Conservation (phyloP, 2,797 vertebrate genomes). For the Coregonus ussuriensis region DNA sequence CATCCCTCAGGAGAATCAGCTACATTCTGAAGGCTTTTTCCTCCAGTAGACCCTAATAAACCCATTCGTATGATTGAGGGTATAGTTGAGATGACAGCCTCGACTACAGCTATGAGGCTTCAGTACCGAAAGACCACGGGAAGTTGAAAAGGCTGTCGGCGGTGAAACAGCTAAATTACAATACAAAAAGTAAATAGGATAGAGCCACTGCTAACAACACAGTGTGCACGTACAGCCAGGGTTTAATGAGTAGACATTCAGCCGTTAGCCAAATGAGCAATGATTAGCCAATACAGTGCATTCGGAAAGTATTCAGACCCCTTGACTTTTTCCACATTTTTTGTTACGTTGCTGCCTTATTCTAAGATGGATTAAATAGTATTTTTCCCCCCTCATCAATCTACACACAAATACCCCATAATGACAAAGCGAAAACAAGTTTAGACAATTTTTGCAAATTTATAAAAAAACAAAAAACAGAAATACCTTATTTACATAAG, state of each 20-base stretch:
- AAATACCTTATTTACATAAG: no score
- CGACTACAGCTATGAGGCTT: background rate
- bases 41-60: conserved; percentile 20
- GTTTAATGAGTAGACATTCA: conserved; percentile 34
- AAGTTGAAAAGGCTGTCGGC: background rate
- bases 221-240: no score
- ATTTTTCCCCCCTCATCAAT: no score
- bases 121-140: background rate
- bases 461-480: no score
- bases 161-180: background rate
- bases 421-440: no score
- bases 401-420: no score
- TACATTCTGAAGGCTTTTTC: conserved; percentile 9
- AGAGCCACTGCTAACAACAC: no score
- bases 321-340: no score
- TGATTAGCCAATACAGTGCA: conserved; percentile 56
- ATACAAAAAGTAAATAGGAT: background rate
- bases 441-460: no score
- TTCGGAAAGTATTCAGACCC: no score
- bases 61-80: background rate
- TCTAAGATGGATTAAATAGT: no score
- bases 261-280: conserved; percentile 54
- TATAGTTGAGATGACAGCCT: background rate
- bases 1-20: conserved; percentile 31
- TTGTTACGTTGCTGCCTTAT: no score